Evolutionary conservation across 1,140 invertebrate species (phyloP), one percentile per base, ranked within the genome.

Genomic region (Saccostrea glomerata): DNA sequence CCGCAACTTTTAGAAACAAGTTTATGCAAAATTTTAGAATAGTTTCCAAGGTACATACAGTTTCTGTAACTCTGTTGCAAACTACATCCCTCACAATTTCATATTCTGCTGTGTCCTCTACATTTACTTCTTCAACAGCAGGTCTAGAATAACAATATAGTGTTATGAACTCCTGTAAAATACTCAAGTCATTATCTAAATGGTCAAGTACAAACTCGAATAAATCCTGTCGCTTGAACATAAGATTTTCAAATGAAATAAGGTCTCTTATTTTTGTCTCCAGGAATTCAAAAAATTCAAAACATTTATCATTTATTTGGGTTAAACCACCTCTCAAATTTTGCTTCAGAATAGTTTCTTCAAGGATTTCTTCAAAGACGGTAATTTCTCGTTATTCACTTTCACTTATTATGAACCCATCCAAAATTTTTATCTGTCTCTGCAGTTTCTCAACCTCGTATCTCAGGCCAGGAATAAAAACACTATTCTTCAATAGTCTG

Each of bases 261-360:
- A 23, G 13, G 25, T 66, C 0, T 47, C 85, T 70, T 4, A 15
- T 54, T 86, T 77, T 7, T 47, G 23, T 12, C 73, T 86, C 85
- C n/a, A 86, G 3, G 15, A 58, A 2, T 77, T 86, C 47, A 86
- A 86, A 86, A 47, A 85, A 86, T 54, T 23, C n/a, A 55, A 12
- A 77, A 47, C 40, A 3, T 5, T 54, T 20, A 54, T 86, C 85
- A 25, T 23, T 12, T 15, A 73, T 70, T 36, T 86, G 30, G 20
- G 30, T n/a, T 13, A 86, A 23, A 40, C 84, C 84, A 58, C n/a
- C 56, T 60, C 20, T 25, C 7, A 58, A 11, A 25, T 85, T 23
- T 58, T 85, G 84, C 23, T 70, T 86, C 23, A 60, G 36, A 5
- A 25, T 40, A 20, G 36, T 86, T 86, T 86, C 60, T 47, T 70